Percentiles rank a stretch among this genome's conserved stretches.
These are phyloP conservation scores for Hedychridium roseum DNA, from an alignment of 2,888 invertebrate species.

Conservation along the genomic window DNA sequence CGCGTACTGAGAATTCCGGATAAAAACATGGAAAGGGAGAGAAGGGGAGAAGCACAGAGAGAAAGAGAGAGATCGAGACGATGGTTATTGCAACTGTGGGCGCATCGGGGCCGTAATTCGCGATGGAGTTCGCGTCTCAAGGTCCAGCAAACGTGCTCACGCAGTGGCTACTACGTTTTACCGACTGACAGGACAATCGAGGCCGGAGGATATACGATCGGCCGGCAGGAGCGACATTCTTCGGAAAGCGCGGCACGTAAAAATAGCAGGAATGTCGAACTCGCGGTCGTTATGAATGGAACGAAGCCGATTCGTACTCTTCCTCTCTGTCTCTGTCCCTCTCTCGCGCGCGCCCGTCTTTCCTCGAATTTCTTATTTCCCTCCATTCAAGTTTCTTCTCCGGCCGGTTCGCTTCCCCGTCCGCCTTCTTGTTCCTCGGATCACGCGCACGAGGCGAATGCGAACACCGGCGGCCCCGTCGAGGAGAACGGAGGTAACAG, in stretches of 20 bases:
- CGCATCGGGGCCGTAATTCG: no score
- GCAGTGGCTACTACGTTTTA: no score
- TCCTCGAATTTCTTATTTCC: conserved; percentile 16
- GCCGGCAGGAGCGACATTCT: conserved; percentile 28
- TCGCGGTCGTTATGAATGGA: conserved; percentile 44
- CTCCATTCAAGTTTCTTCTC: no score
- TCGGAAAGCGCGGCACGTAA: conserved; percentile 31
- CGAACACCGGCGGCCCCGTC: no score
- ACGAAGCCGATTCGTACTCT: conserved; percentile 10
- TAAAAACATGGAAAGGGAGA: not conserved
- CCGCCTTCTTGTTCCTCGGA: no score
- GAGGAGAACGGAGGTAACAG: conserved; percentile 36
- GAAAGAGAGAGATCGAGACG: conserved; percentile 10
- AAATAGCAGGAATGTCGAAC: conserved; percentile 35
- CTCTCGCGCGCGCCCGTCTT: conserved; percentile 1
- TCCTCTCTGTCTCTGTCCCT: conserved; percentile 2
- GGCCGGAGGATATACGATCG: no score
- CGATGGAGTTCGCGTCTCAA: no score
- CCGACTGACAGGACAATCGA: no score
- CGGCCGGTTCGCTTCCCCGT: no score
- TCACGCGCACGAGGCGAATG: no score
- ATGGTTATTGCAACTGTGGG: conserved; percentile 18
- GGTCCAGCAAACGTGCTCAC: no score
- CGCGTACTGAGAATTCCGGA: no score
- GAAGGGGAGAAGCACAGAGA: not conserved